phyloP scores from a whole-genome alignment of 2,888 invertebrate genomes.

The Euproctis similis region DNA sequence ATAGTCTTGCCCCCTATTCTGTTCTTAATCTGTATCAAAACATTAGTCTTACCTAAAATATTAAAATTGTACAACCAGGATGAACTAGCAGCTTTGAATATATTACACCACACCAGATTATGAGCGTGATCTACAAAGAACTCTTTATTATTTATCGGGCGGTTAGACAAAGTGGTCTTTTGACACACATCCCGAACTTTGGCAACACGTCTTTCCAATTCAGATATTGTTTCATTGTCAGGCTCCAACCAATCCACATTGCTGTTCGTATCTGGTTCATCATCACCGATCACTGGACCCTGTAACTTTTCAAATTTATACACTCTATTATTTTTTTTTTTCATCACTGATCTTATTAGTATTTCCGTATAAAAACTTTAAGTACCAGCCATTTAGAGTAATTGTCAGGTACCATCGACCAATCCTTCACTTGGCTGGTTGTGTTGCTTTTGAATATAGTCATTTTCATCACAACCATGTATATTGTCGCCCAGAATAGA shows the following conservation, averaged over 20 bases:
- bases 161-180: constrained; percentile 36
- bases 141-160: constrained; percentile 81
- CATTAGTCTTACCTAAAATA: constrained; percentile 75
- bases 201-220: constrained; percentile 64
- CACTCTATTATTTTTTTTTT: constrained; percentile 1
- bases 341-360: constrained; percentile 1
- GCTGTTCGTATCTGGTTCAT: constrained; percentile 33
- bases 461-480: constrained; percentile 66
- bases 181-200: constrained; percentile 68
- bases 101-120: constrained; percentile 83
- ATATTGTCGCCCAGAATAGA: constrained; percentile 63
- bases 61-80: constrained; percentile 88
- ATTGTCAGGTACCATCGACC: constrained; percentile 61
- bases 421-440: constrained; percentile 46
- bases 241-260: constrained; percentile 48
- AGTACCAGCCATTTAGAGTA: constrained; percentile 68
- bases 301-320: constrained; percentile 49
- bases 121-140: constrained; percentile 82
- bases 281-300: constrained; percentile 54
- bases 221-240: constrained; percentile 53
- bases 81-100: constrained; percentile 86
- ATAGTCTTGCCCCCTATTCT: no score
- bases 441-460: constrained; percentile 64
- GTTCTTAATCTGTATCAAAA: not conserved
- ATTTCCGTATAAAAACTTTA: no score